These are phyloP conservation scores for Ptyas mucosa DNA, from an alignment of 2,113 vertebrate genomes.

Conservation along the genomic window DNA sequence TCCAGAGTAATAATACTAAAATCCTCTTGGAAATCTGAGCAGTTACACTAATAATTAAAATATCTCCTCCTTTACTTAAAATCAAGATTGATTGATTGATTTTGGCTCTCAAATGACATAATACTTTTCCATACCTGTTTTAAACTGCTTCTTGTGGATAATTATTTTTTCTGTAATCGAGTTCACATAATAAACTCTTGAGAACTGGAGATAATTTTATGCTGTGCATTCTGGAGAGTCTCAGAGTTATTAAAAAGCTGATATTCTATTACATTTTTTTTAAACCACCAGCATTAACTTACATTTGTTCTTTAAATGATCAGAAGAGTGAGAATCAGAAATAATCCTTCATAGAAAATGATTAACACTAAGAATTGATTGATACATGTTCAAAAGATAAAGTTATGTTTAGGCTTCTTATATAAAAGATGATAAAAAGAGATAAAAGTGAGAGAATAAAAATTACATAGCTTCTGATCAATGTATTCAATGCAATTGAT, in stretches of 20 bases:
- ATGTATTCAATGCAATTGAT: neutral
- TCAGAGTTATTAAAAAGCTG: neutral
- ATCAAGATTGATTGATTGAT: neutral
- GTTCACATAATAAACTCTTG: constrained; percentile 14
- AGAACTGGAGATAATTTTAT: neutral
- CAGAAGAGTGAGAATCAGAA: constrained; percentile 26
- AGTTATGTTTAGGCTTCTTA: neutral
- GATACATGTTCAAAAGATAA: constrained; percentile 3
- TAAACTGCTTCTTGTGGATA: neutral
- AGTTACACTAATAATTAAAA: neutral
- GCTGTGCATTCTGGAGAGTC: neutral
- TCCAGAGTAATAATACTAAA: neutral
- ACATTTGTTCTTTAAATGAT: neutral
- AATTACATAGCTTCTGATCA: neutral
- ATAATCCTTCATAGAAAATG: neutral
- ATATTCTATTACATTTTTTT: neutral
- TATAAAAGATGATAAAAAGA: constrained; percentile 22
- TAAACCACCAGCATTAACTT: neutral
- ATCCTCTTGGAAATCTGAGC: neutral
- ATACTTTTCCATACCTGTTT: neutral
- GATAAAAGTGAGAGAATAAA: constrained; percentile 14
- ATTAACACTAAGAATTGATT: neutral
- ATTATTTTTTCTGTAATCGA: constrained; percentile 4
- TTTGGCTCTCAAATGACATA: neutral
- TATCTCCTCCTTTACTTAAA: neutral